A percentile compares a stretch with the other conserved stretches of the same genome.
These are phyloP conservation scores for Spilosoma lubricipeda DNA, from an alignment of 2,888 invertebrate genomes.

Conservation along the genomic window DNA sequence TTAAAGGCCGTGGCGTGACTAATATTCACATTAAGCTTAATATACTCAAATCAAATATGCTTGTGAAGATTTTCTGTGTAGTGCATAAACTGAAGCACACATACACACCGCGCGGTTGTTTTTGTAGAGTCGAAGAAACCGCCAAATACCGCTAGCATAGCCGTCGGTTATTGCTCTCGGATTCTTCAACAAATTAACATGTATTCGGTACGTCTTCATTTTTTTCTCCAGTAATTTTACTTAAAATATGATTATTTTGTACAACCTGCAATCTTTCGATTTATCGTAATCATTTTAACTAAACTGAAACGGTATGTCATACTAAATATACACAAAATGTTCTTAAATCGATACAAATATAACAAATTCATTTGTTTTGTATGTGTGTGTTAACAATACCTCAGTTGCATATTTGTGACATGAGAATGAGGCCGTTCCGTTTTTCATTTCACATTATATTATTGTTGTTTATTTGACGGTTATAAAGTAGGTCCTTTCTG, in stretches of 20 bases:
- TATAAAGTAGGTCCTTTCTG: conserved; percentile 45
- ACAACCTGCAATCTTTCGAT: conserved; percentile 34
- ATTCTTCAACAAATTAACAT: conserved; percentile 87
- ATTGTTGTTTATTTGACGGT: conserved; percentile 53
- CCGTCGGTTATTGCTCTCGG: conserved; percentile 85
- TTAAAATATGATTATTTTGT: conserved; percentile 69
- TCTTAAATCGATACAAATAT: conserved; percentile 39
- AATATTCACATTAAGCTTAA: conserved; percentile 75
- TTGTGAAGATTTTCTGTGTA: conserved; percentile 60
- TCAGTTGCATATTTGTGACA: conserved; percentile 38
- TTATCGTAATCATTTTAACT: background rate
- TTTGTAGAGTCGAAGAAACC: conserved; percentile 83
- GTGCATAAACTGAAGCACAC: conserved; percentile 63
- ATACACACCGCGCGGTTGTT: conserved; percentile 66
- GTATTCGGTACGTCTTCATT: conserved; percentile 84
- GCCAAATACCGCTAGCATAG: conserved; percentile 83
- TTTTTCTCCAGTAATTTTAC: conserved; percentile 79
- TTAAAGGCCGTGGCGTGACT: conserved; percentile 74
- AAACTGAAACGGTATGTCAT: conserved; percentile 17
- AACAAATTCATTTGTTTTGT: conserved; percentile 41
- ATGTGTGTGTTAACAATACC: conserved; percentile 56
- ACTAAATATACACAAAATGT: conserved; percentile 20
- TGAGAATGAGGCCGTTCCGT: conserved; percentile 60
- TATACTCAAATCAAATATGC: conserved; percentile 68
- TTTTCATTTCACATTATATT: conserved; percentile 59